Evolutionary conservation across 2,113 vertebrate species (phyloP).

Genomic region (Mesoclemmys tuberculata): DNA sequence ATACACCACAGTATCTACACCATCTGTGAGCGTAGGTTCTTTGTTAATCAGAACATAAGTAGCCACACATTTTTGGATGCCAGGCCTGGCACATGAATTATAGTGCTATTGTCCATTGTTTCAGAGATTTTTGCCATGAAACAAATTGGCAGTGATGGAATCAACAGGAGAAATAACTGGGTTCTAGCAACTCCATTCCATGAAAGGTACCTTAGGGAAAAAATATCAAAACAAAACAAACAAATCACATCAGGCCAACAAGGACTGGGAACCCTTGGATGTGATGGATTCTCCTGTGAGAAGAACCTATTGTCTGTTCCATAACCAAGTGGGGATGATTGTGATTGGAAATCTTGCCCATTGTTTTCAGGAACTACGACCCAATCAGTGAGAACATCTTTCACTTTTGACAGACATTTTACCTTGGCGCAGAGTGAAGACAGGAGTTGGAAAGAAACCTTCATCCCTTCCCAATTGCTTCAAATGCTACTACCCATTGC

Average conservation of each 20-base stretch:
- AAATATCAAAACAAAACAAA: neutral
- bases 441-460: neutral
- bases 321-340: neutral
- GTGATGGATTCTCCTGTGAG: neutral
- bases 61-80: neutral
- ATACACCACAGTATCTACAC: slow-evolving; percentile 21
- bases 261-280: accelerated
- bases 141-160: neutral
- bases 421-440: neutral
- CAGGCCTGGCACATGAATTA: neutral
- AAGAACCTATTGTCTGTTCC: neutral
- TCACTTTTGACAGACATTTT: neutral
- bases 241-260: neutral
- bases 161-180: neutral
- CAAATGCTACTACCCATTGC: neutral
- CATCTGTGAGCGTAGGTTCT: neutral
- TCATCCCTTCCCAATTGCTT: neutral
- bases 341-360: neutral
- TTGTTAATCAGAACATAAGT: neutral
- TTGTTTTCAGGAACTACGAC: neutral
- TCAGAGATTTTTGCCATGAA: neutral
- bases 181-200: neutral
- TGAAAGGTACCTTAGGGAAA: neutral
- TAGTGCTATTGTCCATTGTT: neutral
- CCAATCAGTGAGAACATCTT: neutral